Percentiles rank a stretch among this genome's conserved stretches.
These are phyloP conservation scores for Synanceia verrucosa DNA, from an alignment of 2,797 vertebrate genomes.

Conservation along the genomic window DNA sequence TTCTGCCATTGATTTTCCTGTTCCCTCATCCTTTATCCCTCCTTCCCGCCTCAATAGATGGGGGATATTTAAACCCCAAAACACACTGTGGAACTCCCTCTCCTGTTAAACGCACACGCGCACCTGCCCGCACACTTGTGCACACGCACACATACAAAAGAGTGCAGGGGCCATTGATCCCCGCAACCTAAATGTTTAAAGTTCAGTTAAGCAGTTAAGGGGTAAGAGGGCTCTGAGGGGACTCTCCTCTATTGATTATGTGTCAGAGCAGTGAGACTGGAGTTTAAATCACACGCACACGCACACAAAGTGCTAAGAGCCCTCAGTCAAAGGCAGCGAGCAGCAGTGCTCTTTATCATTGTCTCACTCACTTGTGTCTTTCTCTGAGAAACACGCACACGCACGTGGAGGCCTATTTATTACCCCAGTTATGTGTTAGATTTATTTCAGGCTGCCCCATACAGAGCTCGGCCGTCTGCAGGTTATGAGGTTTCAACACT, in stretches of 20 bases:
- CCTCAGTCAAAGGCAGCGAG: constrained; percentile 79
- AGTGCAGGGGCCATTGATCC: constrained; percentile 93
- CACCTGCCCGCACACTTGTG: constrained; percentile 38
- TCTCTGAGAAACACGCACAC: constrained; percentile 61
- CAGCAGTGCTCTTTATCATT: constrained; percentile 78
- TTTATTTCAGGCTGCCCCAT: constrained; percentile 77
- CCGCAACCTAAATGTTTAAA: constrained; percentile 95
- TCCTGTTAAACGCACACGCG: constrained; percentile 74
- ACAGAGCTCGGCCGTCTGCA: constrained; percentile 69
- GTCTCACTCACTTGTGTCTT: constrained; percentile 79
- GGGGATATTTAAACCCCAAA: constrained; percentile 82
- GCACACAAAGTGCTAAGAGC: constrained; percentile 75
- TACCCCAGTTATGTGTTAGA: constrained; percentile 80
- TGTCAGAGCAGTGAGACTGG: constrained; percentile 92
- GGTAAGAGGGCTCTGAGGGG: constrained; percentile 95
- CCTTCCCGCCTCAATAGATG: constrained; percentile 78
- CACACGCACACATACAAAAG: constrained; percentile 38
- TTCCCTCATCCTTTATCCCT: constrained; percentile 80
- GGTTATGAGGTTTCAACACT: constrained; percentile 75
- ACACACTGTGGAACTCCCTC: constrained; percentile 77
- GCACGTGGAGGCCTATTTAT: constrained; percentile 72
- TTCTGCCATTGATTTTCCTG: constrained; percentile 87
- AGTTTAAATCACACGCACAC: constrained; percentile 88
- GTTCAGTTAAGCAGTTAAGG: constrained; percentile 99
- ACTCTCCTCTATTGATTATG: constrained; percentile 97